Evolutionary conservation across 2,888 invertebrate species (phyloP).

Genomic region (Noctua pronuba): DNA sequence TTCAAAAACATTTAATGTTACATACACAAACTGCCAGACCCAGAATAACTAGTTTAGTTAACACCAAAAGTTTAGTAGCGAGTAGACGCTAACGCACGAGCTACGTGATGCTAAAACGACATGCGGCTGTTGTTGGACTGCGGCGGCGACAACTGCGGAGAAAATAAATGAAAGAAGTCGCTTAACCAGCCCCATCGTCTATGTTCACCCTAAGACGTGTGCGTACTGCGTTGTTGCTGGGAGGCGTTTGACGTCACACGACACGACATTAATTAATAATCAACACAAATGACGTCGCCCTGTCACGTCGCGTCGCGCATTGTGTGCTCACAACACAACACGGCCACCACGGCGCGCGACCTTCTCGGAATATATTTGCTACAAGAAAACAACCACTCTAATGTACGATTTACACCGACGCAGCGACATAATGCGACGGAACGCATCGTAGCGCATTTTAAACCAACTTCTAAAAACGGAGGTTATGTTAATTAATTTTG

Average conservation of each 20-base stretch:
- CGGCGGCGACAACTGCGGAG: not conserved
- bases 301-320: slow-evolving; percentile 30
- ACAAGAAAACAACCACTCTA: no score
- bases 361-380: slow-evolving; percentile 49
- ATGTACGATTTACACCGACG: no score
- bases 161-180: not conserved
- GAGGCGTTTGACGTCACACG: slow-evolving; percentile 59
- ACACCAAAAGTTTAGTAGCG: no score
- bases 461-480: not conserved
- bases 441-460: not conserved
- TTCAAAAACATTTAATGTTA: not conserved
- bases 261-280: slow-evolving; percentile 9
- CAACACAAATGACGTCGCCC: slow-evolving; percentile 57
- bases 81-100: not conserved
- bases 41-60: no score
- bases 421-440: no score
- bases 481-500: no score
- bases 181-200: not conserved
- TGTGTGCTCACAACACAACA: slow-evolving; percentile 57
- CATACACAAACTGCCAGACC: not conserved
- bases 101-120: not conserved
- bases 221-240: slow-evolving; percentile 6
- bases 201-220: slow-evolving; percentile 35
- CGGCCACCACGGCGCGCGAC: slow-evolving; percentile 44
- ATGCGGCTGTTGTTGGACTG: not conserved